Percentiles rank a stretch among this genome's conserved stretches.
These are phyloP conservation scores for Agrypnia vestita DNA, from an alignment of 1,140 invertebrate species.

Conservation along the genomic window DNA sequence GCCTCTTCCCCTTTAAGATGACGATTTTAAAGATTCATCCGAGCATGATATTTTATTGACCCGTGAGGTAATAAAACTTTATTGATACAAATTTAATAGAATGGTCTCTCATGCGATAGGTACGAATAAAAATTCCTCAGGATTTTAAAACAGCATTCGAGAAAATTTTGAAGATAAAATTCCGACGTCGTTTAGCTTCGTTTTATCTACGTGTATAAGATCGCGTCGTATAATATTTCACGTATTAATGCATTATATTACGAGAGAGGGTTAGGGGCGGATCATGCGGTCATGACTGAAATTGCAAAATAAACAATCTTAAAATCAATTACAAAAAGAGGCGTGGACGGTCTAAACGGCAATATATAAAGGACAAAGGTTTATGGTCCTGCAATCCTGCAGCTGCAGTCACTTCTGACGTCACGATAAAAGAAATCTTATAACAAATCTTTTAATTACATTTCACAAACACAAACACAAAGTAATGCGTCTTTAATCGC, in stretches of 20 bases:
- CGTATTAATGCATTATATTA: neutral
- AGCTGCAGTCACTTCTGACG: constrained; percentile 5
- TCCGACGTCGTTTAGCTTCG: too few species aligned
- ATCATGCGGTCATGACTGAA: neutral
- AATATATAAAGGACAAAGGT: constrained; percentile 7
- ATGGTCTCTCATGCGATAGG: too few species aligned
- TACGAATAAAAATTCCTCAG: too few species aligned
- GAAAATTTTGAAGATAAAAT: too few species aligned
- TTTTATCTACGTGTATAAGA: too few species aligned
- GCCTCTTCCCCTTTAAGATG: neutral
- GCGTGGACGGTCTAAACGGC: neutral
- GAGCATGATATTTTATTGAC: constrained; percentile 13
- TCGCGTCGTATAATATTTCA: neutral
- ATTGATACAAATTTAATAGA: neutral
- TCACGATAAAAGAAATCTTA: too few species aligned
- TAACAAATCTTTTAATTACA: too few species aligned
- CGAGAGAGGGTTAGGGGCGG: neutral
- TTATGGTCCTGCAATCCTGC: neutral
- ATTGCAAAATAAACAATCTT: constrained; percentile 17
- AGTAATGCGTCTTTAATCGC: too few species aligned
- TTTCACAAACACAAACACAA: too few species aligned
- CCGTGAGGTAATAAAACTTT: constrained; percentile 11
- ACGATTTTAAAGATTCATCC: constrained; percentile 5
- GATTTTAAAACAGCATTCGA: too few species aligned
- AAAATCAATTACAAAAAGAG: neutral